Evolutionary conservation across 2,888 invertebrate species (phyloP).

Genomic region (Nomada ferruginata): DNA sequence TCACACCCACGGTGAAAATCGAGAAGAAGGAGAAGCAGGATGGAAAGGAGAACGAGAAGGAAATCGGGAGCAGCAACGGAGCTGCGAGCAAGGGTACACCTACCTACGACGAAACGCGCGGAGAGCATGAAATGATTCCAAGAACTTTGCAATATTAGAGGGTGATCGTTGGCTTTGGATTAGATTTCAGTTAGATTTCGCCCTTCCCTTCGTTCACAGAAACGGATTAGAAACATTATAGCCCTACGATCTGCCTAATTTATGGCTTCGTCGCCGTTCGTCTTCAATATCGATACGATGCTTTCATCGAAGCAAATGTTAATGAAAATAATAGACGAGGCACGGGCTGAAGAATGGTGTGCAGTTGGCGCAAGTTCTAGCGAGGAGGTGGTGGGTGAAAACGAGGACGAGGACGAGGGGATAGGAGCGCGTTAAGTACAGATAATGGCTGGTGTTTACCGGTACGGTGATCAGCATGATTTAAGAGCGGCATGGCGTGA

Average conservation of each 20-base stretch:
- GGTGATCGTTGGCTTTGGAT: not conserved
- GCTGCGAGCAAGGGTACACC: not conserved
- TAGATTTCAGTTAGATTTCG: too few relatives aligned
- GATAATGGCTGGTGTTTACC: conserved; percentile 82
- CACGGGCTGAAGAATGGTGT: not conserved
- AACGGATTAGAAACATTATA: too few relatives aligned
- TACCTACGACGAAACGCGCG: not conserved
- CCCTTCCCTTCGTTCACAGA: too few relatives aligned
- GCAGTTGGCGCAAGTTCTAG: not conserved
- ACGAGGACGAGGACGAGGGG: conserved; percentile 21
- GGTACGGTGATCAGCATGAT: conserved; percentile 79
- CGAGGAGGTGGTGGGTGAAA: conserved; percentile 3
- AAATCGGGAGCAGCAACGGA: conserved; percentile 15
- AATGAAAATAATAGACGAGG: not conserved
- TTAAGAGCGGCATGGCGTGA: conserved; percentile 79
- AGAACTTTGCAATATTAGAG: not conserved
- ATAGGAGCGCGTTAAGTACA: conserved; percentile 74
- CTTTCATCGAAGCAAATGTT: not conserved
- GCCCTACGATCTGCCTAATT: too few relatives aligned
- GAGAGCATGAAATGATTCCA: not conserved
- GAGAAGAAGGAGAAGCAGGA: conserved; percentile 16
- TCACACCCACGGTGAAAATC: conserved; percentile 27
- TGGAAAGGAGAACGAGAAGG: conserved; percentile 1
- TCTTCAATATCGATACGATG: not conserved
- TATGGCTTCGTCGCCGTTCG: not conserved